Evolutionary conservation across 2,797 vertebrate genomes (phyloP), one percentile per base, ranked within the genome.

Genomic region (Vultur gryphus): DNA sequence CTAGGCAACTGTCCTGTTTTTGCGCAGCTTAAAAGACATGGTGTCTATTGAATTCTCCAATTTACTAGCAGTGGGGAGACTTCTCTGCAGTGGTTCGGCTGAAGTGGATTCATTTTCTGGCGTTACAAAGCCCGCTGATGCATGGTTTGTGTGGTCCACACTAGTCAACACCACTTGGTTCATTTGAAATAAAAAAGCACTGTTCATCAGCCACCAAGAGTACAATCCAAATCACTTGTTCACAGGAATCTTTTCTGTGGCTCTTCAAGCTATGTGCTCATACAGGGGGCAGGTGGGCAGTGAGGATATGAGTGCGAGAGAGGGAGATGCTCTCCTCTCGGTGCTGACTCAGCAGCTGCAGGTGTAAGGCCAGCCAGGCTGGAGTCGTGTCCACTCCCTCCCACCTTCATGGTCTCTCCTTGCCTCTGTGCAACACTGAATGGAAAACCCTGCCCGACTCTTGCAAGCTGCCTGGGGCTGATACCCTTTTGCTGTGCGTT

Each of bases 381-480:
- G 54, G 31, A 55, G n/a, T 25, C 1, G 0, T 28, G 8, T 9
- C 52, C 4, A 2, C 29, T 81, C 9, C 24, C 33, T 73, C 64
- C 41, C 5, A 1, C 43, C 23, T 65, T n/a, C 8, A 3, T 62
- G 20, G 11, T 69, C 11, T 44, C 20, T 78, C 41, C 33, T 19
- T 0, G 1, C 24, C 37, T 75, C 44, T 66, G 24, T 29, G 15
- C 46, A 61, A 33, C 41, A 21, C 1, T 3, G 2, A 35, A 15
- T n/a, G 23, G 57, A 65, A 81, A 71, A 6, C 18, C 20, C 37
- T 88, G 39, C 43, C 35, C 2, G 10, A 23, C 35, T 71, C 41
- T 72, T 1, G 3, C 25, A n/a, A 75, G 16, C 31, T 84, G 35
- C 48, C 59, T 62, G 21, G 35, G 26, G 14, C 43, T 70, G 59